Percentiles rank a stretch among this genome's conserved stretches.
Conservation (phyloP, 2,113 vertebrate species). For the Pavo muticus region DNA sequence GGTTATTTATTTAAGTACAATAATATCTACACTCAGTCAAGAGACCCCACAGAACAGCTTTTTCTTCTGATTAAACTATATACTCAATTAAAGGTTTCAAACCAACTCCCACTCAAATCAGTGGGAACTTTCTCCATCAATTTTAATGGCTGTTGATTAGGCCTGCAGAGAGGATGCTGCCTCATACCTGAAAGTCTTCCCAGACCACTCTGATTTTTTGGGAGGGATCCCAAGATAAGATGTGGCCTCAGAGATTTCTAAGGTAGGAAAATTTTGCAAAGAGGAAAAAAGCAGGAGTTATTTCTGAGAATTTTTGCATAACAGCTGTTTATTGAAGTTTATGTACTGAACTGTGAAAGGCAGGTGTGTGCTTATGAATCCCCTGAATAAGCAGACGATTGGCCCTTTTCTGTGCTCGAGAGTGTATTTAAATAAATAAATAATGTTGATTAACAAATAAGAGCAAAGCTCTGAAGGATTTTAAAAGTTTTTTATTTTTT, state of each 20-base stretch:
- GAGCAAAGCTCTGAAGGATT: neutral
- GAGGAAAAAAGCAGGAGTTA: neutral
- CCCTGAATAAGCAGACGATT: neutral
- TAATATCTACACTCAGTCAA: conserved; percentile 40
- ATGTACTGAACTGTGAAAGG: neutral
- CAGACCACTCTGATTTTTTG: neutral
- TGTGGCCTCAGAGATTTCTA: neutral
- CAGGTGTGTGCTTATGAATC: neutral
- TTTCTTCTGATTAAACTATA: conserved; percentile 48
- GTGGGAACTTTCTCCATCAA: neutral
- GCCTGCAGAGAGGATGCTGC: neutral
- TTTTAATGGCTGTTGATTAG: neutral
- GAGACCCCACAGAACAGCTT: neutral
- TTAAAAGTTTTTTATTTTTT: neutral
- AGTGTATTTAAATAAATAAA: neutral
- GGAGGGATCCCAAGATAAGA: neutral
- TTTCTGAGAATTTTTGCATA: neutral
- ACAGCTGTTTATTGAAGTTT: neutral
- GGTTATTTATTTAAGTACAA: conserved; percentile 35
- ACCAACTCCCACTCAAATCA: conserved; percentile 10
- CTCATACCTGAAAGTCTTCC: neutral
- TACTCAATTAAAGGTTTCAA: conserved; percentile 1
- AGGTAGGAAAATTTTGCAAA: neutral
- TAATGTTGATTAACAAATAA: neutral
- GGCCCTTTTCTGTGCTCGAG: neutral